A percentile compares a stretch with the other conserved stretches of the same genome.
Conservation (phyloP, 2,113 vertebrate species). For the Rhynchomys soricoides region DNA sequence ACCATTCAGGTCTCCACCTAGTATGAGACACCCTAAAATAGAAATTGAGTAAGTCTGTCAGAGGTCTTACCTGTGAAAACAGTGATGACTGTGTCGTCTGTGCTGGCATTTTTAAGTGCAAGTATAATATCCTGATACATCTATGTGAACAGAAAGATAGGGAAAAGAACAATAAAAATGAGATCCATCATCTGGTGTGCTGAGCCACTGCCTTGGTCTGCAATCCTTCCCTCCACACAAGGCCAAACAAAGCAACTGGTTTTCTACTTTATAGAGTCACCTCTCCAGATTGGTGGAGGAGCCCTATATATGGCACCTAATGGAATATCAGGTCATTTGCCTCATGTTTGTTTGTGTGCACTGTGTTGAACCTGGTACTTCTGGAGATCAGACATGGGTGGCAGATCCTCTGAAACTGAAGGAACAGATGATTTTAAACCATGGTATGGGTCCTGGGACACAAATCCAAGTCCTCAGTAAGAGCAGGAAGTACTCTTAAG, state of each 20-base stretch:
- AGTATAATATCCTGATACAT: slow-evolving; percentile 94
- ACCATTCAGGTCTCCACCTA: not conserved
- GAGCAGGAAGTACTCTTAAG: not conserved
- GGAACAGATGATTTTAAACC: not conserved
- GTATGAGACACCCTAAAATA: not conserved
- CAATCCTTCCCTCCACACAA: not conserved
- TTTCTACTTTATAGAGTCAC: too few relatives aligned
- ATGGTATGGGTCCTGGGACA: not conserved
- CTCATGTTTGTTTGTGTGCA: not conserved
- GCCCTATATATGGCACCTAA: too few relatives aligned
- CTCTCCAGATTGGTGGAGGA: too few relatives aligned
- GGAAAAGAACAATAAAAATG: not conserved
- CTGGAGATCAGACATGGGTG: not conserved
- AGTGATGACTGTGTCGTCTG: slow-evolving; percentile 90
- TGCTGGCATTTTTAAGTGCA: slow-evolving; percentile 91
- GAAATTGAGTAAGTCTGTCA: slow-evolving; percentile 34
- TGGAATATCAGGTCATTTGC: not conserved
- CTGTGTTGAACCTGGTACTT: not conserved
- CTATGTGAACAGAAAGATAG: slow-evolving; percentile 79
- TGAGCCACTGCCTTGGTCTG: not conserved
- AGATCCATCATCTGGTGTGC: fast-evolving
- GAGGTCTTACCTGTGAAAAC: slow-evolving; percentile 92
- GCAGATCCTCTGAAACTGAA: not conserved
- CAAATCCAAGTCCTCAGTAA: too few relatives aligned
- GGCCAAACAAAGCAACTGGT: not conserved